Percentiles rank a stretch among this genome's conserved stretches.
Evolutionary conservation across 1,140 invertebrate genomes (phyloP).

Genomic region (Papilio xuthus): DNA sequence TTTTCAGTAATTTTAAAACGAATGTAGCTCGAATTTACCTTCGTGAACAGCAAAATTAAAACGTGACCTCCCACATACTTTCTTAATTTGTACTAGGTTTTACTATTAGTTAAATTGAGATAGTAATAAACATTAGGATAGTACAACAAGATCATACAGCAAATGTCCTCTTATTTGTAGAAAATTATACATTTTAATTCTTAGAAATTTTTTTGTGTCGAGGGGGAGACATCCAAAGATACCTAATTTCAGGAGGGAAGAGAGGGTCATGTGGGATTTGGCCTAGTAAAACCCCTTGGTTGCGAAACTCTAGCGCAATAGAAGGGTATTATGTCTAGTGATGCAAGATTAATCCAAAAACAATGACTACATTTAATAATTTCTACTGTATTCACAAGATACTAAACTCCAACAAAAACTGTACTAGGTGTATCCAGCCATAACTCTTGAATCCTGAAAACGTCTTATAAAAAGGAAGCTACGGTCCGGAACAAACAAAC

Average conservation of each 20-base stretch:
- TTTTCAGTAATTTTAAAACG: slow-evolving; percentile 38
- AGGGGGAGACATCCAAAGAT: no score
- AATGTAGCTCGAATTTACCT: slow-evolving; percentile 36
- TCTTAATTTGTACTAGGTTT: slow-evolving; percentile 32
- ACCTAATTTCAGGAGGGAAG: no score
- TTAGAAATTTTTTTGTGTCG: no score
- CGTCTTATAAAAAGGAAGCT: slow-evolving; percentile 64
- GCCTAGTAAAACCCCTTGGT: no score
- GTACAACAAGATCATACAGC: slow-evolving; percentile 34
- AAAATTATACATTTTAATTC: background rate
- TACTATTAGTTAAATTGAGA: slow-evolving; percentile 28
- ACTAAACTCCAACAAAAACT: slow-evolving; percentile 42
- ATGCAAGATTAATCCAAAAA: no score
- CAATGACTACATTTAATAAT: no score
- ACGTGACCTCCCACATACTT: slow-evolving; percentile 31
- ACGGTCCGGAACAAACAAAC: slow-evolving; percentile 66
- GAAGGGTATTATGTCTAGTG: no score
- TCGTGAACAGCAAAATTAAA: slow-evolving; percentile 38
- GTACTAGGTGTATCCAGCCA: slow-evolving; percentile 56
- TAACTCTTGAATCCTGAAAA: slow-evolving; percentile 59
- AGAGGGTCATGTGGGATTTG: no score
- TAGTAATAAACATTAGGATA: background rate
- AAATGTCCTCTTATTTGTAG: background rate
- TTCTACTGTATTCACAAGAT: background rate
- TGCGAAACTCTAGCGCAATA: no score